These are phyloP conservation scores for Promerops cafer DNA, from an alignment of 2,113 vertebrate species.

Conservation along the genomic window DNA sequence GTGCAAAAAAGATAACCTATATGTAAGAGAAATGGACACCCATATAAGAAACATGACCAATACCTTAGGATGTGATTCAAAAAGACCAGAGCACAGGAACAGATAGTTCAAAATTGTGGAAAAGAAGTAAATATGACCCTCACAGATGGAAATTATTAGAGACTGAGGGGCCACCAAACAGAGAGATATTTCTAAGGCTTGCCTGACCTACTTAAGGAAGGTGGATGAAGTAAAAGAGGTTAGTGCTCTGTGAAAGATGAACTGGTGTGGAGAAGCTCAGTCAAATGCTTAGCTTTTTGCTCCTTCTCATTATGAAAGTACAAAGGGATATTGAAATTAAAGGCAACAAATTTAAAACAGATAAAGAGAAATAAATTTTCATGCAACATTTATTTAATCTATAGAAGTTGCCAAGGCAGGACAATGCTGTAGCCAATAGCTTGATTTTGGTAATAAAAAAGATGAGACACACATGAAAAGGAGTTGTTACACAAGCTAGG, in stretches of 20 bases:
- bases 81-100: background rate
- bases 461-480: background rate
- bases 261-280: background rate
- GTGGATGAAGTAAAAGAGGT: background rate
- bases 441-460: background rate
- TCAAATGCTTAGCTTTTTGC: background rate
- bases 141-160: background rate
- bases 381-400: background rate
- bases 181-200: background rate
- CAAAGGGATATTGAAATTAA: conserved; percentile 1
- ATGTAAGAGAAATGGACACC: background rate
- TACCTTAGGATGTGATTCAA: background rate
- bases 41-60: background rate
- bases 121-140: background rate
- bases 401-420: background rate
- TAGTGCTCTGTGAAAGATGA: background rate
- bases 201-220: background rate
- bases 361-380: background rate
- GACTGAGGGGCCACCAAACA: background rate
- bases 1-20: background rate
- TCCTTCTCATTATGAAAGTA: background rate
- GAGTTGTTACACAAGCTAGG: background rate
- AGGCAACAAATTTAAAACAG: background rate
- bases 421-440: background rate
- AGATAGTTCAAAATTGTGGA: background rate